Base-by-base conservation (phyloP, 2,113 vertebrate species). In the Corydoras sp. region DNA sequence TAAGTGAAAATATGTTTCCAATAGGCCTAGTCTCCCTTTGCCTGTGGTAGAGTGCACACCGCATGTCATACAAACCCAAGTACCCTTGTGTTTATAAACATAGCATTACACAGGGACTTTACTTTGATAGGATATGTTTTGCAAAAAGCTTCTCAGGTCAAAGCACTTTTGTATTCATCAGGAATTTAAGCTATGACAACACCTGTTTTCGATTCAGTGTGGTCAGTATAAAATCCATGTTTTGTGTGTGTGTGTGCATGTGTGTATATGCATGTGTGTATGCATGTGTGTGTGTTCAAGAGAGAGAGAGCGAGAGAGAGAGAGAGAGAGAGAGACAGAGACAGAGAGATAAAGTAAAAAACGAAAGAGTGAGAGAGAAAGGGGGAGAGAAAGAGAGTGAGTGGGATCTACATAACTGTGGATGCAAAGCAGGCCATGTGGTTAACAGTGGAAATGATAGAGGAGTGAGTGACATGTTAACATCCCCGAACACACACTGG, bases 181-280 rank as follows among this genome's bases (percentile, higher is more conserved):
- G 87, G 83, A 89, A 88, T 87, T 78, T 64, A 77, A 88, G 83
- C 85, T 88, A 89, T 88, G 86, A 81, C 81, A 85, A 86, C 90
- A 91, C 88, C 89, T 90, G 90, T 88, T 90, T 91, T 86, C 81
- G 85, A 90, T 91, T 89, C 80, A 64, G 74, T 78, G 79, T 80
- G 81, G 73, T 79, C 35, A 84, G 75, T 80, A 72, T 75, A 80
- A 83, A 78, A 51, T 18, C 65, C 61, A 55, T 78, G 49, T 65
- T 11, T 48, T 71, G 71, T 74, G 69, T 81, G 59, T 80, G 73
- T 72, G 69, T 75, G 76, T 76, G 76, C 72, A 68, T 71, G 69
- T 79, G 77, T 80, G 81, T 79, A 74, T 80, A 77, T 77, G 81
- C 83, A 62, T 85, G 67, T 80, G 71, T 83, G 85, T 86, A 78